Percentiles rank a stretch among this genome's conserved stretches.
These are phyloP conservation scores for Furcula furcula DNA, from an alignment of 2,888 invertebrate genomes.

Conservation along the genomic window DNA sequence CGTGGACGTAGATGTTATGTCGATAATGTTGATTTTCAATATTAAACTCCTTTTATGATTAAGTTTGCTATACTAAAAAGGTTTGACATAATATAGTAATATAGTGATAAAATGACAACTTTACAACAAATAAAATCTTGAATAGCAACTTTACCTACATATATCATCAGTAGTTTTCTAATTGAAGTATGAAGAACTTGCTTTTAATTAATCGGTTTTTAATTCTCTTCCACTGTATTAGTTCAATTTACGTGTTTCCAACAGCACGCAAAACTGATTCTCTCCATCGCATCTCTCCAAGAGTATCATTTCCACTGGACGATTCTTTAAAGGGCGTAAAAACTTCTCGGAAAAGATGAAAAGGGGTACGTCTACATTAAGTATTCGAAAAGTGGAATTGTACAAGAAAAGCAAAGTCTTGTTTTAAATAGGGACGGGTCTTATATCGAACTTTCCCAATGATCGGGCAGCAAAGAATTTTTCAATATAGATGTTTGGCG, in stretches of 20 bases:
- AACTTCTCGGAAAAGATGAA: conserved; percentile 67
- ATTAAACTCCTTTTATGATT: no score
- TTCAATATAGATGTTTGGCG: conserved; percentile 72
- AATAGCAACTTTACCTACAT: no score
- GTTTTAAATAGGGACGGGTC: conserved; percentile 65
- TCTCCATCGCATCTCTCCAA: conserved; percentile 43
- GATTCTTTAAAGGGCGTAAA: conserved; percentile 62
- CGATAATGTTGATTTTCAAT: not conserved
- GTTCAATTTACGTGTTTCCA: conserved; percentile 42
- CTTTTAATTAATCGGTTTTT: no score
- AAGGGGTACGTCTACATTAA: conserved; percentile 73
- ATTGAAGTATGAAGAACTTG: no score
- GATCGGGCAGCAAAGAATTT: conserved; percentile 69
- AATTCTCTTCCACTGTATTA: no score
- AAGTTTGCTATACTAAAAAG: no score
- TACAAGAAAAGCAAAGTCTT: conserved; percentile 78
- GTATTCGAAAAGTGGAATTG: conserved; percentile 74
- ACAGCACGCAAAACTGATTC: conserved; percentile 36
- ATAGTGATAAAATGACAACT: no score
- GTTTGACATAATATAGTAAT: no score
- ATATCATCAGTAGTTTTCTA: no score
- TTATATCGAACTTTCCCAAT: conserved; percentile 70
- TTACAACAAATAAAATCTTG: no score
- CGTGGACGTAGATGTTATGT: not conserved
- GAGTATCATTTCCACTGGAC: conserved; percentile 61